A percentile compares a stretch with the other conserved stretches of the same genome.
phyloP scores from a whole-genome alignment of 2,888 invertebrate genomes.

The Pandemis cinnamomeana region DNA sequence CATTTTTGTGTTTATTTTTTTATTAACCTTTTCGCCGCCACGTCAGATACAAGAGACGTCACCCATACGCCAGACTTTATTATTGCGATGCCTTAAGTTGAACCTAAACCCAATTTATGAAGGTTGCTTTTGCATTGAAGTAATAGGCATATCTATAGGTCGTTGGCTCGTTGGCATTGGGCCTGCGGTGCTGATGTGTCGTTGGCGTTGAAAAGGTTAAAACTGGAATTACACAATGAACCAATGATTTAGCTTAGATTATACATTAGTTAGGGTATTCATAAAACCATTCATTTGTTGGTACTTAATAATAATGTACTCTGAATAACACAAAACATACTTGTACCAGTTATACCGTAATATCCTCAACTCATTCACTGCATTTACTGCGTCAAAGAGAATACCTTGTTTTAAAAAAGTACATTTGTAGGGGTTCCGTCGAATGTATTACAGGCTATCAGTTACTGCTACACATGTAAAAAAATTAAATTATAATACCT shows the following conservation, averaged over 20 bases:
- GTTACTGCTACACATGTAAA: background rate
- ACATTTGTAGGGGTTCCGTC: background rate
- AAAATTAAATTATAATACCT: background rate
- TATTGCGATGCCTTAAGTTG: no score
- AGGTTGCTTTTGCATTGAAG: no score
- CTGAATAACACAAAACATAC: background rate
- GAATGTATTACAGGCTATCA: background rate
- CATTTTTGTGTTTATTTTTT: background rate
- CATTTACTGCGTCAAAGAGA: background rate
- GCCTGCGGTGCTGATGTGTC: no score
- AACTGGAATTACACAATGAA: constrained; percentile 33
- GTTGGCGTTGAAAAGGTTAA: no score
- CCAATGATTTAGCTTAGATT: constrained; percentile 15
- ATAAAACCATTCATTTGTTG: constrained; percentile 13
- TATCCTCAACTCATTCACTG: background rate
- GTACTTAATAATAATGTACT: constrained; percentile 5
- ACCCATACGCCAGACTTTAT: no score
- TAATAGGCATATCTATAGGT: no score
- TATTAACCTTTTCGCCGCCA: no score
- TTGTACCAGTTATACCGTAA: background rate
- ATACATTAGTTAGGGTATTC: constrained; percentile 17
- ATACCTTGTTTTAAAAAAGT: background rate
- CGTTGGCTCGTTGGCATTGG: no score
- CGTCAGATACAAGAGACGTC: no score
- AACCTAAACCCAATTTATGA: no score